Conservation (phyloP, 2,797 vertebrate species). For the Fratercula arctica region DNA sequence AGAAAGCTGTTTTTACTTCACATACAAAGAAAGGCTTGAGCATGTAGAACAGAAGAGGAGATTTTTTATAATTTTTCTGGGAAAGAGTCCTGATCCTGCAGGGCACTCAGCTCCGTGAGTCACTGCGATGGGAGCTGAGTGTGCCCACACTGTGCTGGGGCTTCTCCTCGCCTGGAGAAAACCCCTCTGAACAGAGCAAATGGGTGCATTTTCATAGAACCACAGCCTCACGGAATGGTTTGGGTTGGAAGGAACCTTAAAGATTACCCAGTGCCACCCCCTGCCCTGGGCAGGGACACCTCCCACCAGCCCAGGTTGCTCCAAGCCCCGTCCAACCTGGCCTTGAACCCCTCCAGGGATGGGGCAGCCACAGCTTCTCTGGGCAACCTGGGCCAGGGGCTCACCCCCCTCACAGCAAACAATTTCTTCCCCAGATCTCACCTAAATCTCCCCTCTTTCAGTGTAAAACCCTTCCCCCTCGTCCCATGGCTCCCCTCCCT, state of each 20-base stretch:
- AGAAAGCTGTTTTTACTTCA: background rate
- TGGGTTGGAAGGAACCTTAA: no score
- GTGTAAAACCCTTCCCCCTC: no score
- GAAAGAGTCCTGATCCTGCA: background rate
- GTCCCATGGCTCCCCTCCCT: no score
- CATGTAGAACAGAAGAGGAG: background rate
- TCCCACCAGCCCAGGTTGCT: background rate
- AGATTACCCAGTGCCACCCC: background rate
- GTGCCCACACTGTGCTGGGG: background rate
- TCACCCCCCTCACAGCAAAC: no score
- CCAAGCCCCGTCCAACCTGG: background rate
- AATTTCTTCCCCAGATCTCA: no score
- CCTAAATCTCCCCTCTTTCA: no score
- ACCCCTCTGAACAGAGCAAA: accelerated
- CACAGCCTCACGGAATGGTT: no score
- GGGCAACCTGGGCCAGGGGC: no score
- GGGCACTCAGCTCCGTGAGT: accelerated
- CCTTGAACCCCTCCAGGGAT: background rate
- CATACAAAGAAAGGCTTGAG: background rate
- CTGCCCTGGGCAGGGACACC: background rate
- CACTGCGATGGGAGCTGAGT: background rate
- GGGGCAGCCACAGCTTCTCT: background rate
- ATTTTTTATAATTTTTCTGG: background rate
- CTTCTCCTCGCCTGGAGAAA: background rate
- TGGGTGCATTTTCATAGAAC: background rate